Evolutionary conservation across 2,888 invertebrate genomes (phyloP).

Genomic region (Fragum fragum): DNA sequence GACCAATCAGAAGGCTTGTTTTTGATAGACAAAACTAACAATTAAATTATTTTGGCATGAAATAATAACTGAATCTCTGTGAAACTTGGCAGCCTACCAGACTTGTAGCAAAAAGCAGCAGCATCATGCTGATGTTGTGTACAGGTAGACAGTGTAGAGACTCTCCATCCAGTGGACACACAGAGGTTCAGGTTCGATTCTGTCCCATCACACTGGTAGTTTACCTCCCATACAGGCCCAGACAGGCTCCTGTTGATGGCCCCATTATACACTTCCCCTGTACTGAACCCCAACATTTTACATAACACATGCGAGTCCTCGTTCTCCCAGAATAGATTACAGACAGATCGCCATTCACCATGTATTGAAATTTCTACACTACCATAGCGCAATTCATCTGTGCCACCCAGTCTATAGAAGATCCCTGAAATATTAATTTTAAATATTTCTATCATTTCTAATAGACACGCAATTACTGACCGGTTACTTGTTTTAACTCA

Average conservation of each 20-base stretch:
- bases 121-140: conserved; percentile 70
- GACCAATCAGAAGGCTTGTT: no score
- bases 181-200: conserved; percentile 71
- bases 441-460: background rate
- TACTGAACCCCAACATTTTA: conserved; percentile 69
- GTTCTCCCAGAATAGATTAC: conserved; percentile 91
- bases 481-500: no score
- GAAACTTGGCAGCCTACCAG: no score
- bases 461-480: no score
- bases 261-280: conserved; percentile 66
- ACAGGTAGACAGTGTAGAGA: conserved; percentile 56
- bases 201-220: conserved; percentile 71
- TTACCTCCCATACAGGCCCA: conserved; percentile 79
- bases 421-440: conserved; percentile 60
- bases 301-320: conserved; percentile 90
- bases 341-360: conserved; percentile 91
- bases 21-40: no score
- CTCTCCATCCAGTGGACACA: conserved; percentile 70
- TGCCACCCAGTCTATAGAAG: conserved; percentile 70
- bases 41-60: no score
- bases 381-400: conserved; percentile 65
- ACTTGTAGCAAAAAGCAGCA: conserved; percentile 73
- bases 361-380: conserved; percentile 90
- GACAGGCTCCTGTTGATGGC: conserved; percentile 57
- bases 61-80: no score